phyloP scores from a whole-genome alignment of 2,888 invertebrate species.

The Lobophora halterata region DNA sequence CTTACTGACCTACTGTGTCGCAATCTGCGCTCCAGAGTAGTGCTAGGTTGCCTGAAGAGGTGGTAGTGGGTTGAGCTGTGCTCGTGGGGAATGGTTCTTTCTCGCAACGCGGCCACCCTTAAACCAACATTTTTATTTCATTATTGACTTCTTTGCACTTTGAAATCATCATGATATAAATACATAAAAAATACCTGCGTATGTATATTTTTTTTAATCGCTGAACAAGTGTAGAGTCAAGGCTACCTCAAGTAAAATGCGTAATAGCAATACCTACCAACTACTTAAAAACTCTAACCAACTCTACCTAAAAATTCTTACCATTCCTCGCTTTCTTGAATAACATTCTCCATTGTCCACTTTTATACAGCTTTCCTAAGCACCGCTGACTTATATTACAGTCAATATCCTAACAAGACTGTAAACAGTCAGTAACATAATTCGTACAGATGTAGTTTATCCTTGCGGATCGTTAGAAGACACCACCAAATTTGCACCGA shows the following conservation, averaged over 20 bases:
- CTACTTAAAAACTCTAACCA: background rate
- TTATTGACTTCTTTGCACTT: too few species aligned
- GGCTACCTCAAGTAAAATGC: too few species aligned
- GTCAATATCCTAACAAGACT: too few species aligned
- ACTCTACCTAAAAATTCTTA: slow-evolving; percentile 29
- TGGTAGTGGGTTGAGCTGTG: slow-evolving; percentile 50
- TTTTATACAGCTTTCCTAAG: slow-evolving; percentile 10
- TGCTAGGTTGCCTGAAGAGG: slow-evolving; percentile 50
- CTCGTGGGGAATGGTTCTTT: slow-evolving; percentile 37
- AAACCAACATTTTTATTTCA: background rate
- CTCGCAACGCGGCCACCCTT: slow-evolving; percentile 31
- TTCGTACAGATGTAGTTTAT: too few species aligned
- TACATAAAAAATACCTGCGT: too few species aligned
- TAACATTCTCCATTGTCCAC: slow-evolving; percentile 50
- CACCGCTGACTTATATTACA: background rate
- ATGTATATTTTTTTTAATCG: too few species aligned
- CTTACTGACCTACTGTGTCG: slow-evolving; percentile 50
- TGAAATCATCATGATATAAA: too few species aligned
- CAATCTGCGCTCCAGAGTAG: slow-evolving; percentile 56
- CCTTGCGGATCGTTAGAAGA: too few species aligned
- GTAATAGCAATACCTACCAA: too few species aligned
- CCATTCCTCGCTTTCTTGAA: slow-evolving; percentile 52
- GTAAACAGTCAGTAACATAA: too few species aligned
- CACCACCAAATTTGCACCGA: too few species aligned
- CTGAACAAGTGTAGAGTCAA: too few species aligned